Evolutionary conservation across 1,140 invertebrate species (phyloP).

Genomic region (Penaeus indicus): DNA sequence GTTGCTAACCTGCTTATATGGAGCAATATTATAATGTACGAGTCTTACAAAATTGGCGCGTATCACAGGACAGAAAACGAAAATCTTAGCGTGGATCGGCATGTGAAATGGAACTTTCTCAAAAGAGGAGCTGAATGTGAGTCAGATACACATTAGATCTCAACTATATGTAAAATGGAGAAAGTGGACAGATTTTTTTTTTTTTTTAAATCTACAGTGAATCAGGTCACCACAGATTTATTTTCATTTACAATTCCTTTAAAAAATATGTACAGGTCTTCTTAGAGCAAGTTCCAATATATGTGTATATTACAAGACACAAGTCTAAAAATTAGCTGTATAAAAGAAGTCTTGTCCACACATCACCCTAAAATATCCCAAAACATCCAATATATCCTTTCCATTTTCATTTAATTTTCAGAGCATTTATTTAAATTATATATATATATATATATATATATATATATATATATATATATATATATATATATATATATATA

Average conservation of each 20-base stretch:
- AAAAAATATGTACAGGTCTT: slow-evolving; percentile 32
- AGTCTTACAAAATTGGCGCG: slow-evolving; percentile 64
- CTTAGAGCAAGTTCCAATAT: slow-evolving; percentile 57
- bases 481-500: too few relatives aligned
- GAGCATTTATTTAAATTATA: background rate
- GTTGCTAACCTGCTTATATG: slow-evolving; percentile 58
- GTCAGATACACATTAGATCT: background rate
- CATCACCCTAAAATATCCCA: slow-evolving; percentile 43
- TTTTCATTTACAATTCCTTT: background rate
- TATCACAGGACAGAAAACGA: slow-evolving; percentile 64
- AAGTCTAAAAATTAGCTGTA: slow-evolving; percentile 59
- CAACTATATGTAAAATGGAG: slow-evolving; percentile 18
- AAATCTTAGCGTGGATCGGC: slow-evolving; percentile 63
- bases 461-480: too few relatives aligned
- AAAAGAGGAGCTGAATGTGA: slow-evolving; percentile 41
- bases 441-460: background rate
- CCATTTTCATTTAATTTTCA: slow-evolving; percentile 28
- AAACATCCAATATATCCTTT: slow-evolving; percentile 29
- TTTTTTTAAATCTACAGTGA: slow-evolving; percentile 11
- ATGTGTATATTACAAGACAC: slow-evolving; percentile 59
- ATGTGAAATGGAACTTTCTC: slow-evolving; percentile 62
- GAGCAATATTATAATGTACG: slow-evolving; percentile 60
- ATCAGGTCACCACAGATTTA: slow-evolving; percentile 12
- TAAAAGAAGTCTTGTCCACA: slow-evolving; percentile 62
- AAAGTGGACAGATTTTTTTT: slow-evolving; percentile 1